These are phyloP conservation scores for Vulpes ferrilata DNA, from an alignment of 2,113 vertebrate species.

Conservation along the genomic window DNA sequence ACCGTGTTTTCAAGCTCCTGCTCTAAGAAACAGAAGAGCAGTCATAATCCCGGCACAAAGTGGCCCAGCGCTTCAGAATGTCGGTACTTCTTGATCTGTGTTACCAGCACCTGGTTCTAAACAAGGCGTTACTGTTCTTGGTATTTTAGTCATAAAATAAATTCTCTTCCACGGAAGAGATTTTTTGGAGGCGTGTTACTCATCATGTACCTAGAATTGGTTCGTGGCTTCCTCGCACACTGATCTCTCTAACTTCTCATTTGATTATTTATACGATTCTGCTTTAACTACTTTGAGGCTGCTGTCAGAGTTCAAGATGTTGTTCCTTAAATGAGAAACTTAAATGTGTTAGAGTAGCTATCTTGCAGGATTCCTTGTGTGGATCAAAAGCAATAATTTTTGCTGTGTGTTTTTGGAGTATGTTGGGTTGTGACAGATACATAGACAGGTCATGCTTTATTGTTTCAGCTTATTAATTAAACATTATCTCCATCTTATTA, in stretches of 20 bases:
- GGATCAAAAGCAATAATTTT: not conserved
- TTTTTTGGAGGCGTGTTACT: not conserved
- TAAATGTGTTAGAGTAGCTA: not conserved
- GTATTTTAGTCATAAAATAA: not conserved
- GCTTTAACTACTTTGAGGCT: not conserved
- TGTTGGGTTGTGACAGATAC: accelerated
- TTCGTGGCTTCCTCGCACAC: no score
- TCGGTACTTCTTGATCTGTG: not conserved
- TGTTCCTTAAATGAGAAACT: not conserved
- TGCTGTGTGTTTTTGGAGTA: not conserved
- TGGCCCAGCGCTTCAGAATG: not conserved
- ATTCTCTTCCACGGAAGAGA: not conserved
- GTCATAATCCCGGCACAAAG: not conserved
- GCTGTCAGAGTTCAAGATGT: not conserved
- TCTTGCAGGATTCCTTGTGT: not conserved
- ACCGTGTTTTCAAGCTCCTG: not conserved
- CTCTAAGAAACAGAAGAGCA: not conserved
- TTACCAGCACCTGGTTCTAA: not conserved
- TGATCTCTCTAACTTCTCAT: not conserved
- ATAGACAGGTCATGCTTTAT: not conserved
- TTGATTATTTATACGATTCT: not conserved
- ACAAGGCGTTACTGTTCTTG: not conserved
- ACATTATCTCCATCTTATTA: not conserved
- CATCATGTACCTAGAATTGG: not conserved
- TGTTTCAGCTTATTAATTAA: not conserved